phyloP scores from a whole-genome alignment of 2,113 vertebrate species.

The Brachirus orientalis region DNA sequence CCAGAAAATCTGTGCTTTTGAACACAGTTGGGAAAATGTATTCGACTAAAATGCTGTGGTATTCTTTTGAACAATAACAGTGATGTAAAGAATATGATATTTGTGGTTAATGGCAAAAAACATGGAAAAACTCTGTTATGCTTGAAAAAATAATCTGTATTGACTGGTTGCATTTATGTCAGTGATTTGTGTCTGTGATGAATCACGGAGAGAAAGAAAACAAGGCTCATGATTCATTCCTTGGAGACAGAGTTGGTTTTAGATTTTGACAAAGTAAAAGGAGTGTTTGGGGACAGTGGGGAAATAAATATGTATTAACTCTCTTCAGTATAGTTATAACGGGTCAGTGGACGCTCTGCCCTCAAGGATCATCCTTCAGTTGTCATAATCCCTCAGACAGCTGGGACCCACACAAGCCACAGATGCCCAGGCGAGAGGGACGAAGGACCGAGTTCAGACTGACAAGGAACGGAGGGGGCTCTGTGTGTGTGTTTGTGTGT shows the following conservation, averaged over 20 bases:
- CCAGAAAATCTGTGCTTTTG: neutral
- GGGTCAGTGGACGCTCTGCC: slow-evolving; percentile 52
- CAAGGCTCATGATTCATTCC: neutral
- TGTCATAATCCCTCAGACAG: slow-evolving; percentile 67
- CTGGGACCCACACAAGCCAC: slow-evolving; percentile 55
- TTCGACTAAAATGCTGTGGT: neutral
- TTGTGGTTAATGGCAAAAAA: slow-evolving; percentile 13
- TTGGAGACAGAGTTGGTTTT: neutral
- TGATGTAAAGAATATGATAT: slow-evolving; percentile 1
- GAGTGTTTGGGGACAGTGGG: neutral
- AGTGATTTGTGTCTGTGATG: slow-evolving; percentile 6
- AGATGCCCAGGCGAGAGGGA: slow-evolving; percentile 72
- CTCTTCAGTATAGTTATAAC: slow-evolving; percentile 34
- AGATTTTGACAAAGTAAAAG: no score
- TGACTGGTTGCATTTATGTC: slow-evolving; percentile 1
- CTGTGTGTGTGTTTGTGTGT: slow-evolving; percentile 8
- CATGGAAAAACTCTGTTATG: neutral
- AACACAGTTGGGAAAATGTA: neutral
- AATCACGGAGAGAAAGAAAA: slow-evolving; percentile 2
- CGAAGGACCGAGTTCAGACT: slow-evolving; percentile 18
- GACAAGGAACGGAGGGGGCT: slow-evolving; percentile 8
- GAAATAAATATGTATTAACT: slow-evolving; percentile 18
- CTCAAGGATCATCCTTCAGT: slow-evolving; percentile 53
- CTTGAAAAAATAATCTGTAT: slow-evolving; percentile 1
- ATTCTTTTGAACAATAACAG: neutral